Conservation (phyloP, 1,140 invertebrate genomes). For the Wiebesia pumilae region DNA sequence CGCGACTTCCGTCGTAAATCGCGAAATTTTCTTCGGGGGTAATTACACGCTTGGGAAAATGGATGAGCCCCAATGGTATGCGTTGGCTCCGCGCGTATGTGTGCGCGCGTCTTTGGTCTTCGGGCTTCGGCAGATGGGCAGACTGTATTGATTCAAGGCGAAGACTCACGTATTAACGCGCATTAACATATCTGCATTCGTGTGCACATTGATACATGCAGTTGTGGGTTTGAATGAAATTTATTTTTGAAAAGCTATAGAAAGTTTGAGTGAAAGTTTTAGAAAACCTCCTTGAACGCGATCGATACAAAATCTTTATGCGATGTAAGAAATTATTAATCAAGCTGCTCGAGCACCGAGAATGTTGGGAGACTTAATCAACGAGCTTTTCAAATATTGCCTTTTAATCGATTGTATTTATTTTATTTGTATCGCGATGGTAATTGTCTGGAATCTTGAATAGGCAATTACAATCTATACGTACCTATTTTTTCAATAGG, state of each 20-base stretch:
- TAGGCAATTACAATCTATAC: not conserved
- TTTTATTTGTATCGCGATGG: not conserved
- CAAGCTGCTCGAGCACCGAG: not conserved
- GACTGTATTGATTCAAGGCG: not conserved
- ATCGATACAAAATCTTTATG: not conserved
- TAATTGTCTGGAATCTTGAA: not conserved
- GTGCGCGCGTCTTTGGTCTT: not conserved
- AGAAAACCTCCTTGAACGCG: not conserved
- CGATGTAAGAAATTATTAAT: not conserved
- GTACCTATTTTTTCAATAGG: not conserved
- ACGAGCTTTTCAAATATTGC: not conserved
- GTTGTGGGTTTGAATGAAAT: not conserved
- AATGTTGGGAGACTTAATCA: not conserved
- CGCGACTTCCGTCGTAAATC: conserved; percentile 59
- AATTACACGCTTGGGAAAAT: conserved; percentile 53
- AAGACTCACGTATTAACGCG: conserved; percentile 11
- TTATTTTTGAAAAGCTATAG: not conserved
- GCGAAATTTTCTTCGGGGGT: conserved; percentile 53
- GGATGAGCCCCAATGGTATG: not conserved
- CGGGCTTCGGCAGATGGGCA: not conserved
- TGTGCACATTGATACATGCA: not conserved
- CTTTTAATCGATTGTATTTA: not conserved
- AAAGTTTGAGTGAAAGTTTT: not conserved
- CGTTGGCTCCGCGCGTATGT: no score
- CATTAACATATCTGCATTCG: conserved; percentile 6